A percentile compares a stretch with the other conserved stretches of the same genome.
Conservation (phyloP, 1,140 invertebrate species). For the Spodoptera frugiperda region DNA sequence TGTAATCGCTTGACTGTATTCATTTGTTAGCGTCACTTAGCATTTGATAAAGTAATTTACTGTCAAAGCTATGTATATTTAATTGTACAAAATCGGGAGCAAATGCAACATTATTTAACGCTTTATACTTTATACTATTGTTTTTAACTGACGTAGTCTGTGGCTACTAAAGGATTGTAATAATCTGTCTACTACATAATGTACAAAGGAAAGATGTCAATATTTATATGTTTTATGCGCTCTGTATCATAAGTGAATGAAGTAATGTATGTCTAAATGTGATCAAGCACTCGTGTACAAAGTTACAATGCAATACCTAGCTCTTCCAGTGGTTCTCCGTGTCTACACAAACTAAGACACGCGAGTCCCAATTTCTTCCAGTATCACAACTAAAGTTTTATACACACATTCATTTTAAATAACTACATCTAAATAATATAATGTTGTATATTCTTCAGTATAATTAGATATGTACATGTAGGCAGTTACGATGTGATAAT, state of each 20-base stretch:
- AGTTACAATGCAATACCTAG: slow-evolving; percentile 32
- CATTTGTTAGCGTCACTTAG: slow-evolving; percentile 33
- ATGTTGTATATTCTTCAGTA: slow-evolving; percentile 46
- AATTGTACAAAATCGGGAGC: slow-evolving; percentile 62
- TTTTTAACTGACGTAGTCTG: not conserved
- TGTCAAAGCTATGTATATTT: slow-evolving; percentile 48
- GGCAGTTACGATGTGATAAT: slow-evolving; percentile 66
- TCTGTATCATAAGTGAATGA: slow-evolving; percentile 20
- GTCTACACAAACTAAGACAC: not conserved
- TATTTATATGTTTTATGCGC: slow-evolving; percentile 5
- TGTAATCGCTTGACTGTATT: slow-evolving; percentile 40
- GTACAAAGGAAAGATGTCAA: slow-evolving; percentile 27
- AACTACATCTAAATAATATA: slow-evolving; percentile 34
- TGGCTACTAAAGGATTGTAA: slow-evolving; percentile 1
- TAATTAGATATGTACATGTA: slow-evolving; percentile 61
- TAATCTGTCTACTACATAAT: not conserved
- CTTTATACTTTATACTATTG: slow-evolving; percentile 8
- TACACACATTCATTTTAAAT: slow-evolving; percentile 21
- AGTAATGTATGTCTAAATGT: slow-evolving; percentile 12
- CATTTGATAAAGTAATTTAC: slow-evolving; percentile 32
- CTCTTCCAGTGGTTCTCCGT: slow-evolving; percentile 20
- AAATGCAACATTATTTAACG: slow-evolving; percentile 51
- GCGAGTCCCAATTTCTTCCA: slow-evolving; percentile 33
- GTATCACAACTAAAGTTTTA: slow-evolving; percentile 19
- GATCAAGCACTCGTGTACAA: slow-evolving; percentile 40